Evolutionary conservation across 2,797 vertebrate species (phyloP).

Genomic region (Anguilla anguilla): DNA sequence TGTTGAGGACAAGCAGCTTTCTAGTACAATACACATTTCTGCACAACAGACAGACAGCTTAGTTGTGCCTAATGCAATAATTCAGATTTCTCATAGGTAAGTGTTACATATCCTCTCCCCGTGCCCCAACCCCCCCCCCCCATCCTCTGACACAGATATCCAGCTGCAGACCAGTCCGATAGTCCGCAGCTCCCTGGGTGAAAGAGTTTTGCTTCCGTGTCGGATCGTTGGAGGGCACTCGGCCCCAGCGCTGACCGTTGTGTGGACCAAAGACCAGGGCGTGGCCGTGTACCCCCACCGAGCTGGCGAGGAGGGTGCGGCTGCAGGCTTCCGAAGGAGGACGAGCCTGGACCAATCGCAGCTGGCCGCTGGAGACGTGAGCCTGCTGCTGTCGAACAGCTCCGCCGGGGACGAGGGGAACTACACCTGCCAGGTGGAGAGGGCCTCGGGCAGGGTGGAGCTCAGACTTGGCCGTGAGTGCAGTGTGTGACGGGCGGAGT

Average conservation of each 20-base stretch:
- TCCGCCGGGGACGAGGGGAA: background rate
- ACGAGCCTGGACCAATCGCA: background rate
- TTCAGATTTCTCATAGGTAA: background rate
- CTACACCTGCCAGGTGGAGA: background rate
- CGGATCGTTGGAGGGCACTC: background rate
- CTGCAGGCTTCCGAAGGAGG: background rate
- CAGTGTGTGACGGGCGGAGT: background rate
- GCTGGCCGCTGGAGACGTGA: constrained; percentile 5
- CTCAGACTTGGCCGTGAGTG: background rate
- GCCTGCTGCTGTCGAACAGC: background rate
- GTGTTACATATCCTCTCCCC: background rate
- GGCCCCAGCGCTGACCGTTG: background rate
- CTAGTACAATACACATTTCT: background rate
- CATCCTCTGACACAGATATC: background rate
- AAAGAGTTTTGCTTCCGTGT: background rate
- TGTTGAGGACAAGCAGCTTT: background rate
- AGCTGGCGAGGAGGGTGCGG: background rate
- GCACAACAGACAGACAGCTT: background rate
- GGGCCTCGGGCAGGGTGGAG: background rate
- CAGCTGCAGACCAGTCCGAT: background rate
- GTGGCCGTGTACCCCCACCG: background rate
- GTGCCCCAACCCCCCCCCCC: too few relatives aligned
- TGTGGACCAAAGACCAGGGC: background rate
- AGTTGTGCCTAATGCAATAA: background rate
- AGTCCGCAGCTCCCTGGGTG: background rate